Evolutionary conservation across 2,113 vertebrate species (phyloP), one percentile per base, ranked within the genome.

Genomic region (Caretta caretta): DNA sequence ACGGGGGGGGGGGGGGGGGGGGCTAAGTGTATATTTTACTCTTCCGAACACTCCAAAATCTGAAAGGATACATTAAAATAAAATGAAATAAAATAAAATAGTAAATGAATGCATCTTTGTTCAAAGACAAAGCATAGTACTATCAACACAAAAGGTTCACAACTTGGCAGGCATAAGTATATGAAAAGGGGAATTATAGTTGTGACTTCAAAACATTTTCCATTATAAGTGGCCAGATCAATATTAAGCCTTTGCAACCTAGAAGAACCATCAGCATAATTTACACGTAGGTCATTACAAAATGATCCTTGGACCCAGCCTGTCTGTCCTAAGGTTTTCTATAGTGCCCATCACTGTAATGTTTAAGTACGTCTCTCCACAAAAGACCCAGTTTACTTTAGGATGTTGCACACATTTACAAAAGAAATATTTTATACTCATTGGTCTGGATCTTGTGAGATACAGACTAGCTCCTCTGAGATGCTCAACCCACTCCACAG

Each of bases 381-480:
- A 20, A 56, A 38, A 82, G n/a, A 2, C 2, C 19, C 10, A 49
- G 0, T 62, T 93, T 90, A 84, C 83, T 29, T 83, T 93, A 25
- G 48, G 5, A 72, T 72, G 17, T n/a, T 69, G 3, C 48, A 90
- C 82, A 87, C 50, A 10, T 22, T 54, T n/a, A 2, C 24, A 38
- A 31, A 5, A 2, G 27, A 14, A 4, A 8, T 42, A 76, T 27
- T 0, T 4, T 65, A 72, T n/a, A 4, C 5, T 46, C 3, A 12
- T 4, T 2, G 10, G n/a, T 31, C 49, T 50, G n/a, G n/a, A 49
- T 7, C 54, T 46, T 49, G 2, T 22, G 29, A 69, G 42, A 14
- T 24, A 48, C 0, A 9, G 38, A 5, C 5, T n/a, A 53, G 6
- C 22, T 16, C 25, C 51, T 25, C 14, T 48, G 19, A 50, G 2